phyloP scores from a whole-genome alignment of 2,113 vertebrate genomes.

The Daphoenositta chrysoptera region DNA sequence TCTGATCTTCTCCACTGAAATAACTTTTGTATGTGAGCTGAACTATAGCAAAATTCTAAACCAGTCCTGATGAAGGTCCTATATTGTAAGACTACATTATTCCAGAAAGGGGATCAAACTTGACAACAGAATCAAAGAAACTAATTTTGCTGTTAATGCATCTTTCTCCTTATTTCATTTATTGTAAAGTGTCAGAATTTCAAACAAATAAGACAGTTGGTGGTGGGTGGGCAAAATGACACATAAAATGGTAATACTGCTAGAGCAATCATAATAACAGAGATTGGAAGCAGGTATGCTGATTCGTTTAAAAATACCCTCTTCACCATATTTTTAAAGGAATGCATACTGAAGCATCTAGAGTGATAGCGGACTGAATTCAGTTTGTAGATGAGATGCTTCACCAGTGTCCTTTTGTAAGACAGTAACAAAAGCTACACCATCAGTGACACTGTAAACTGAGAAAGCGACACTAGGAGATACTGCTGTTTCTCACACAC shows the following conservation, averaged over 20 bases:
- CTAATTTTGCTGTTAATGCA: background rate
- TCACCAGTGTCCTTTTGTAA: background rate
- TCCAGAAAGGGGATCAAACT: background rate
- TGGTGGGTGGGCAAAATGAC: background rate
- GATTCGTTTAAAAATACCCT: background rate
- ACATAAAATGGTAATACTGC: background rate
- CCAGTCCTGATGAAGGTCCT: background rate
- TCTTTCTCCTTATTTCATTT: background rate
- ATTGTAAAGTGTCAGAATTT: background rate
- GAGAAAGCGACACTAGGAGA: background rate
- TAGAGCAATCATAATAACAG: background rate
- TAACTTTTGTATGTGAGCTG: background rate
- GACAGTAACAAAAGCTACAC: background rate
- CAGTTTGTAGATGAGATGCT: background rate
- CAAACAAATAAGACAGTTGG: background rate
- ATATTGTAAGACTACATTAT: background rate
- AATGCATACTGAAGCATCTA: background rate
- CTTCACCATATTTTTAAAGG: background rate
- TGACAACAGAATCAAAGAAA: background rate
- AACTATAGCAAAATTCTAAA: background rate
- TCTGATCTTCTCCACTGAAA: background rate
- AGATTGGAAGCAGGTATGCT: background rate
- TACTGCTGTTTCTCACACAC: background rate
- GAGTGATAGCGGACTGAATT: background rate
- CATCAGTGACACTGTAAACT: background rate